Evolutionary conservation across 1,140 invertebrate genomes (phyloP).

Genomic region (Drosophila micromelanica): DNA sequence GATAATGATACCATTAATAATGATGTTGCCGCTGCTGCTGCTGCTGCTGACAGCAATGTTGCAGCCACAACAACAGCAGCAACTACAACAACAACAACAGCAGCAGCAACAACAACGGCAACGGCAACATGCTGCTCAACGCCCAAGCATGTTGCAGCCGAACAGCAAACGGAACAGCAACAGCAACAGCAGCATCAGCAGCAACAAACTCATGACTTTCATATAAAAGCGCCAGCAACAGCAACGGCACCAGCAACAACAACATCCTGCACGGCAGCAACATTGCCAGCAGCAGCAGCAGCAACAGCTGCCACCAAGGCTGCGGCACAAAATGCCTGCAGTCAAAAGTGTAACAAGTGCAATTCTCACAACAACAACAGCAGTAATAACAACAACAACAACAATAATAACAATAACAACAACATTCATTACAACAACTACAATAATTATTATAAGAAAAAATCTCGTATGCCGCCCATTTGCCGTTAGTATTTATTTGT

Average conservation of each 20-base stretch:
- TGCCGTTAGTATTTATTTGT: constrained; percentile 83
- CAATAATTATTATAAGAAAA: constrained; percentile 84
- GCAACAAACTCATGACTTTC: constrained; percentile 25
- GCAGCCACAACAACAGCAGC: constrained; percentile 13
- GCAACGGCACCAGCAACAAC: constrained; percentile 23
- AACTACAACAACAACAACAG: constrained; percentile 29
- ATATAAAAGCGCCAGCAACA: constrained; percentile 28
- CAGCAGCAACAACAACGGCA: constrained; percentile 13
- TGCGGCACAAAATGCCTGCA: constrained; percentile 50
- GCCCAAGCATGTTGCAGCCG: not conserved
- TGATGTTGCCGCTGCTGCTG: constrained; percentile 23
- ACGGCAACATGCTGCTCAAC: constrained; percentile 35
- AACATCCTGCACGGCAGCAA: constrained; percentile 40
- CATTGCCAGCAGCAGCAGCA: constrained; percentile 16
- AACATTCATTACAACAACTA: constrained; percentile 83
- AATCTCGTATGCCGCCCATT: constrained; percentile 84
- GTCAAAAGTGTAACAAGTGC: constrained; percentile 79
- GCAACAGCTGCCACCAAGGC: constrained; percentile 2
- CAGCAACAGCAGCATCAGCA: constrained; percentile 27
- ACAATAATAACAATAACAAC: constrained; percentile 71
- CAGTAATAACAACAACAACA: constrained; percentile 65
- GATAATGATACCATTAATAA: constrained; percentile 30
- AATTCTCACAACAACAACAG: constrained; percentile 58
- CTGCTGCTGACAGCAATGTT: not conserved
- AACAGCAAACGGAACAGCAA: constrained; percentile 14